Evolutionary conservation across 2,113 vertebrate species (phyloP).

Genomic region (Antechinus stuartii): DNA sequence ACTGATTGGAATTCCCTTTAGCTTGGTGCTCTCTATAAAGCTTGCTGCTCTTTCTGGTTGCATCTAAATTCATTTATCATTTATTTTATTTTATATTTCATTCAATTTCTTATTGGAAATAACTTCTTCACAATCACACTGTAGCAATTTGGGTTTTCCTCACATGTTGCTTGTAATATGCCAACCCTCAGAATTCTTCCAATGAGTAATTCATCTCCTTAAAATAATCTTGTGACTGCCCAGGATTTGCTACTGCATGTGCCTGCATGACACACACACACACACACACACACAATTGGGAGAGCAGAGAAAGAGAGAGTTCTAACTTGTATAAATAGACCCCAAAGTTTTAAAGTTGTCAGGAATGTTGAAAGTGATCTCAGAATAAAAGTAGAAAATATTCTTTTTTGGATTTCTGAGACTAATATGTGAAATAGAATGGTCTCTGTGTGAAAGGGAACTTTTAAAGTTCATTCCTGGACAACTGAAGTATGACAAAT

Average conservation of each 20-base stretch:
- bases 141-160: slow-evolving; percentile 7
- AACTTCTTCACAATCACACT: slow-evolving; percentile 54
- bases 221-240: slow-evolving; percentile 10
- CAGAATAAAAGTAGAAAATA: not conserved
- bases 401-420: not conserved
- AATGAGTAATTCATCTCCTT: slow-evolving; percentile 15
- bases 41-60: slow-evolving; percentile 32
- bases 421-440: not conserved
- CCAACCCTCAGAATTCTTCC: slow-evolving; percentile 57
- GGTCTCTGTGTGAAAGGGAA: not conserved
- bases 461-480: not conserved
- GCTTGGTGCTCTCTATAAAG: slow-evolving; percentile 46
- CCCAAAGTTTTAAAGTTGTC: not conserved
- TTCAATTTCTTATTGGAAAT: slow-evolving; percentile 59
- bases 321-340: not conserved
- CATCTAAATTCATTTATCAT: slow-evolving; percentile 4
- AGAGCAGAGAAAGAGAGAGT: not conserved
- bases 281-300: no score
- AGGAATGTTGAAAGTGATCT: not conserved
- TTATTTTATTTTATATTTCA: slow-evolving; percentile 6
- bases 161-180: not conserved
- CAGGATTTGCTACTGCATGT: not conserved
- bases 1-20: slow-evolving; percentile 72
- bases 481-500: not conserved
- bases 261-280: not conserved